These are phyloP conservation scores for Melitaea cinxia DNA, from an alignment of 1,140 invertebrate species.

Conservation along the genomic window DNA sequence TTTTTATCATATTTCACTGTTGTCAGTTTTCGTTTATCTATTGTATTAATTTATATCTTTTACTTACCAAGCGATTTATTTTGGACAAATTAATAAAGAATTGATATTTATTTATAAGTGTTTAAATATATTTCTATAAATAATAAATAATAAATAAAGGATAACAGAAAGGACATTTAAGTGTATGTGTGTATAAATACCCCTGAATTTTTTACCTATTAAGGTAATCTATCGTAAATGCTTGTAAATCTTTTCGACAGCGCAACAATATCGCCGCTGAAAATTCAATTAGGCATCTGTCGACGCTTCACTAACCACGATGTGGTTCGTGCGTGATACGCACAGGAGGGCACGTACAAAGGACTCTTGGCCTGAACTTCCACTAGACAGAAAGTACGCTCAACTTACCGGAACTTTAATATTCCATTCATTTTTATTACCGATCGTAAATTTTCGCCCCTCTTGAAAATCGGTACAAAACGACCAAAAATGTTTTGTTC, in stretches of 20 bases:
- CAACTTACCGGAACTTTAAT: slow-evolving; percentile 1
- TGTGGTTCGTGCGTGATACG: slow-evolving; percentile 50
- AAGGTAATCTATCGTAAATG: slow-evolving; percentile 23
- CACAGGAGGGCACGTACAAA: slow-evolving; percentile 50
- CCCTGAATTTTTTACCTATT: too few relatives aligned
- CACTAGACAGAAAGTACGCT: slow-evolving; percentile 19
- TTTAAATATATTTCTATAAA: too few relatives aligned
- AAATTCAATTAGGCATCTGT: slow-evolving; percentile 73
- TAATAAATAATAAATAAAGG: too few relatives aligned
- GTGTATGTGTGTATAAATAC: too few relatives aligned
- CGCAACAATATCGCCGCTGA: slow-evolving; percentile 56
- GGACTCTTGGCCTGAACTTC: slow-evolving; percentile 42
- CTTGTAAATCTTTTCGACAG: slow-evolving; percentile 53
- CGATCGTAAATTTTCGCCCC: neutral
- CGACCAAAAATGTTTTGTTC: neutral
- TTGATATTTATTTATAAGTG: too few relatives aligned
- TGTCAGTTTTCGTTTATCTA: neutral
- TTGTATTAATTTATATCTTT: neutral
- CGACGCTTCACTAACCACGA: slow-evolving; percentile 50
- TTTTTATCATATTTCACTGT: neutral
- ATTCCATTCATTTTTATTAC: slow-evolving; percentile 4
- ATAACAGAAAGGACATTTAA: too few relatives aligned
- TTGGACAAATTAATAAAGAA: too few relatives aligned
- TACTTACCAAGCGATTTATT: neutral
- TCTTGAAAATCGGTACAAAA: neutral